Percentiles rank a stretch among this genome's conserved stretches.
Evolutionary conservation across 2,113 vertebrate genomes (phyloP).

Genomic region (Hepsetus odoe): DNA sequence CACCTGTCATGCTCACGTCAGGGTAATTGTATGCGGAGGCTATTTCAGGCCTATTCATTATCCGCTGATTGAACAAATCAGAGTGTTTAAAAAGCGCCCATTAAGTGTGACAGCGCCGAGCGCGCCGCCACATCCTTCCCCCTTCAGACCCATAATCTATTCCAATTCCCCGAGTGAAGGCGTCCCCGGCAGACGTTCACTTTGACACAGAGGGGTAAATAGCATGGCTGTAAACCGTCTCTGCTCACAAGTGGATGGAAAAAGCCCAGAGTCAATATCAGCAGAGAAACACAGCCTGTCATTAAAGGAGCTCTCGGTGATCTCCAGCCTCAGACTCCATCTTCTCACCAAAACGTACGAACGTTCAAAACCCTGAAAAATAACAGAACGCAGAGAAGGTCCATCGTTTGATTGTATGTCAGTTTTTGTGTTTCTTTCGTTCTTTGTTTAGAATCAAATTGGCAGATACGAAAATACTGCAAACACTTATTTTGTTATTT

Average conservation of each 20-base stretch:
- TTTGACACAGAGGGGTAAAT: not conserved
- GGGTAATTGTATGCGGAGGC: conserved; percentile 18
- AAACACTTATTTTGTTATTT: too few relatives aligned
- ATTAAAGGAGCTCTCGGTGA: not conserved
- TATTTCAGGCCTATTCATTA: conserved; percentile 40
- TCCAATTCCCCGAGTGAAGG: not conserved
- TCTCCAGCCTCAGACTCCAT: too few relatives aligned
- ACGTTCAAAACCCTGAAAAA: too few relatives aligned
- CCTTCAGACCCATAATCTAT: conserved; percentile 16
- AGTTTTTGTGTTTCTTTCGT: too few relatives aligned
- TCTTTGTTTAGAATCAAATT: too few relatives aligned
- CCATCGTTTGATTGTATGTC: too few relatives aligned
- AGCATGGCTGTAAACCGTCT: too few relatives aligned
- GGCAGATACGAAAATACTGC: too few relatives aligned
- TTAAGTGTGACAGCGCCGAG: conserved; percentile 14
- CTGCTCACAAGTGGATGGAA: too few relatives aligned
- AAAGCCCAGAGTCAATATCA: not conserved
- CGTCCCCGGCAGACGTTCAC: not conserved
- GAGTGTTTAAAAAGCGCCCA: conserved; percentile 8
- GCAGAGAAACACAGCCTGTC: not conserved
- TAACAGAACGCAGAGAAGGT: too few relatives aligned
- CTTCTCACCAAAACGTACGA: too few relatives aligned
- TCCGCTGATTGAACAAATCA: conserved; percentile 32
- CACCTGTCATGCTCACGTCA: conserved; percentile 23
- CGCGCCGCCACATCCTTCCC: not conserved